Conservation (phyloP, 2,888 invertebrate genomes). For the Xestia ashworthii region DNA sequence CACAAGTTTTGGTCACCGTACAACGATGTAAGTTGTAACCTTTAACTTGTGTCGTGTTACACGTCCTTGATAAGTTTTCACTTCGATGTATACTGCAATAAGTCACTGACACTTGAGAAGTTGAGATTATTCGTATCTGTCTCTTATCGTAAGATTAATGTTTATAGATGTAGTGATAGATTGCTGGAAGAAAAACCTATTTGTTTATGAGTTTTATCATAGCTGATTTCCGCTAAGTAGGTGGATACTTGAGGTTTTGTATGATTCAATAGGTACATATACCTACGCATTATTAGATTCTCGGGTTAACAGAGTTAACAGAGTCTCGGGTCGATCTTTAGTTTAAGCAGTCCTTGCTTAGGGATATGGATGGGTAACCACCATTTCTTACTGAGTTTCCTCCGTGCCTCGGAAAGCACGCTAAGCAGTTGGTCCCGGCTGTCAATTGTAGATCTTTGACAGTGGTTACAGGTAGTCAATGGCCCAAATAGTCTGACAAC, state of each 20-base stretch:
- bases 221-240: neutral
- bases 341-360: too few species aligned
- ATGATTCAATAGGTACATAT: neutral
- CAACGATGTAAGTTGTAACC: constrained; percentile 23
- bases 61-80: constrained; percentile 62
- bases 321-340: too few species aligned
- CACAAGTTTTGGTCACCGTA: neutral
- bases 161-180: constrained; percentile 18
- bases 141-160: constrained; percentile 40
- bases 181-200: neutral
- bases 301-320: too few species aligned
- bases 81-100: constrained; percentile 51
- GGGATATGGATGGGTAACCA: too few species aligned
- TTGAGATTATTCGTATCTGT: constrained; percentile 29
- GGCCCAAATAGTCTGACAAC: too few species aligned
- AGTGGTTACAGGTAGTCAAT: too few species aligned
- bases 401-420: too few species aligned
- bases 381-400: too few species aligned
- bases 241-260: neutral
- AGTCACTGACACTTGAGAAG: constrained; percentile 28
- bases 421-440: too few species aligned
- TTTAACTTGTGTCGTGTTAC: constrained; percentile 7
- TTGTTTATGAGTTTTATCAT: neutral
- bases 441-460: too few species aligned
- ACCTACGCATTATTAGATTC: too few species aligned